A percentile compares a stretch with the other conserved stretches of the same genome.
Evolutionary conservation across 2,888 invertebrate genomes (phyloP).

Genomic region (Yponomeuta evonymella): DNA sequence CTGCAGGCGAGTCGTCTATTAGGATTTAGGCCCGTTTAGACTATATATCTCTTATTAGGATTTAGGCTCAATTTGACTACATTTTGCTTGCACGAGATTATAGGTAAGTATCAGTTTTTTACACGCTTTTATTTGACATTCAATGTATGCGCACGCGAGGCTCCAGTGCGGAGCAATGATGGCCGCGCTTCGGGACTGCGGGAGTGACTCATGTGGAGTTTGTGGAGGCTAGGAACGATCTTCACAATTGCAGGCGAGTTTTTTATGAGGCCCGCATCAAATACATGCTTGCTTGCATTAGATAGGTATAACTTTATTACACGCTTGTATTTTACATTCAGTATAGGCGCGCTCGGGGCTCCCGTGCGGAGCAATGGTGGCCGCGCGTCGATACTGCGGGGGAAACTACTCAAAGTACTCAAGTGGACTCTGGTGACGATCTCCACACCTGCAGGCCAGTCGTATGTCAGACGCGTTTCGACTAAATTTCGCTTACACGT

Average conservation of each 20-base stretch:
- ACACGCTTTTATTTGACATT: too few species aligned
- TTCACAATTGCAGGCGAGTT: neutral
- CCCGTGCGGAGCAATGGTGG: too few species aligned
- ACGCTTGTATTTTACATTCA: conserved; percentile 28
- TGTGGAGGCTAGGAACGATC: neutral
- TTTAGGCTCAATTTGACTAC: too few species aligned
- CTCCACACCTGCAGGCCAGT: neutral
- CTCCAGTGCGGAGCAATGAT: conserved; percentile 71
- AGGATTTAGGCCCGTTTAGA: neutral
- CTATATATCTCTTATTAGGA: too few species aligned
- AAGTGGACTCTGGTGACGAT: conserved; percentile 31
- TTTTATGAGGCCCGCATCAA: neutral
- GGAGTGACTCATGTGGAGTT: conserved; percentile 57
- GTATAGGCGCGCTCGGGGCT: conserved; percentile 67
- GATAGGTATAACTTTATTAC: too few species aligned
- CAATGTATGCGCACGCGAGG: conserved; percentile 73
- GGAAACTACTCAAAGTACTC: conserved; percentile 64
- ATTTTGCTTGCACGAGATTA: too few species aligned
- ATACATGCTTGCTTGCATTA: too few species aligned
- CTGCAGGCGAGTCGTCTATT: neutral
- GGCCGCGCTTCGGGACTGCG: conserved; percentile 32
- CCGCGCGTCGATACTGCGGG: conserved; percentile 26
- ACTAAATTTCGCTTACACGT: neutral
- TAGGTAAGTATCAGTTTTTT: too few species aligned
- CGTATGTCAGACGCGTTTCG: neutral